Base-by-base conservation (phyloP, 2,888 invertebrate genomes). In the Polia nebulosa region DNA sequence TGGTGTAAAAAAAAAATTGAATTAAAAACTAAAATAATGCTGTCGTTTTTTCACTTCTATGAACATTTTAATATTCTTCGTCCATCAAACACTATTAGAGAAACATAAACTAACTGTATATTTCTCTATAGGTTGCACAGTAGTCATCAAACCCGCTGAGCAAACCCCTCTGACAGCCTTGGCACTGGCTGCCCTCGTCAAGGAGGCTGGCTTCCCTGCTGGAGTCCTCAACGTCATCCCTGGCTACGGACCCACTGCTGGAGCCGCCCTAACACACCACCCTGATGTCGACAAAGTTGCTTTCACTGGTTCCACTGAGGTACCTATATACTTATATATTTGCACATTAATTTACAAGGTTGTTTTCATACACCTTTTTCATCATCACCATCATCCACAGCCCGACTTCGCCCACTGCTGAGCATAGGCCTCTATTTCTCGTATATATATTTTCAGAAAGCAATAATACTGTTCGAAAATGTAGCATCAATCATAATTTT, bases 151-250 rank as follows among this genome's bases (percentile, higher is more conserved):
- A 92, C 98, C 99, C 0, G 99, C 99, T 0, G 99, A 99, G 89
- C 99, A 99, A 93, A 99, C 99, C 0, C 98, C 98, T 0, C 95
- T 99, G 29, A 98, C 99, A 0, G 98, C 99, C 0, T 94, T 99
- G 13, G 98, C 98, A 85, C 93, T 99, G 13, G 99, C 98, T 1
- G 97, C 98, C 69, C 94, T 99, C 67, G 92, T 96, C n/a, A 98
- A 97, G 87, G 98, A 99, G 95, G 99, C 98, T 66, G 99, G 99
- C 13, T 97, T 99, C 89, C 99, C 99, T 0, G 96, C 97, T 55
- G 99, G 99, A 34, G 99, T 99, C 0, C 90, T 99, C 3, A 99
- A 99, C 91, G 96, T 99, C 15, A 96, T 99, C 11, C 97, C 98
- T 45, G 99, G 99, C 0, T 98, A 96, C 90, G 99, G 98, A 1